phyloP scores from a whole-genome alignment of 2,888 invertebrate species.

The Hydrotaea cyrtoneurina region DNA sequence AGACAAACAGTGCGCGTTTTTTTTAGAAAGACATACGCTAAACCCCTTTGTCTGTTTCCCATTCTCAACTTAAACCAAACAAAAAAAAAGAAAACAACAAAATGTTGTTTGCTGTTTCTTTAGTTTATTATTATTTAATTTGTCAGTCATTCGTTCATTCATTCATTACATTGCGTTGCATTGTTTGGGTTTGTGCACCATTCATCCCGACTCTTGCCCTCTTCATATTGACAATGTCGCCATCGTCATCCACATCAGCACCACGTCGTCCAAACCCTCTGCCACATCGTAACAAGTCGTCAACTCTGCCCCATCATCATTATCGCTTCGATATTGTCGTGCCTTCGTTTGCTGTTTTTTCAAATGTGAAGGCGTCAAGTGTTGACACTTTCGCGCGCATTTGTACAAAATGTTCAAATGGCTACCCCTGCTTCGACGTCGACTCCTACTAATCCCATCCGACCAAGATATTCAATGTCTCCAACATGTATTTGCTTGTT shows the following conservation, averaged over 20 bases:
- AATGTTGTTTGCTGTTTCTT: slow-evolving; percentile 19
- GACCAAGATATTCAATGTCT: not conserved
- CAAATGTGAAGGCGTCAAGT: slow-evolving; percentile 60
- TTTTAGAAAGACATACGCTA: not conserved
- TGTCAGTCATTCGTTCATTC: slow-evolving; percentile 37
- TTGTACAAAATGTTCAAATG: slow-evolving; percentile 29
- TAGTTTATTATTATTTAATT: slow-evolving; percentile 65
- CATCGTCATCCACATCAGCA: not conserved
- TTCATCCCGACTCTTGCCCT: slow-evolving; percentile 4
- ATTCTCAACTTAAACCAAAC: not conserved
- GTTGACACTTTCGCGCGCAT: slow-evolving; percentile 62
- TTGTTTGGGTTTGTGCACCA: not conserved
- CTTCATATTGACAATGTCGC: not conserved
- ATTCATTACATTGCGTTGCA: slow-evolving; percentile 18
- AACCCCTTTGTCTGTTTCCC: slow-evolving; percentile 30
- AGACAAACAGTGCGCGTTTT: not conserved
- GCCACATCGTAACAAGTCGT: not conserved
- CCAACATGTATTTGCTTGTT: not conserved
- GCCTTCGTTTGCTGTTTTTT: slow-evolving; percentile 15
- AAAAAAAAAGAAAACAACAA: not conserved
- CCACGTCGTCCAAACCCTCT: not conserved
- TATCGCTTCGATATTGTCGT: slow-evolving; percentile 54
- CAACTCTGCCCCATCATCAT: slow-evolving; percentile 16
- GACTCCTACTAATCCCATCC: not conserved
- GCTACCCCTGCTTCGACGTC: not conserved